Evolutionary conservation across 1,140 invertebrate species (phyloP), one percentile per base, ranked within the genome.

Genomic region (Drosophila kanapiae): DNA sequence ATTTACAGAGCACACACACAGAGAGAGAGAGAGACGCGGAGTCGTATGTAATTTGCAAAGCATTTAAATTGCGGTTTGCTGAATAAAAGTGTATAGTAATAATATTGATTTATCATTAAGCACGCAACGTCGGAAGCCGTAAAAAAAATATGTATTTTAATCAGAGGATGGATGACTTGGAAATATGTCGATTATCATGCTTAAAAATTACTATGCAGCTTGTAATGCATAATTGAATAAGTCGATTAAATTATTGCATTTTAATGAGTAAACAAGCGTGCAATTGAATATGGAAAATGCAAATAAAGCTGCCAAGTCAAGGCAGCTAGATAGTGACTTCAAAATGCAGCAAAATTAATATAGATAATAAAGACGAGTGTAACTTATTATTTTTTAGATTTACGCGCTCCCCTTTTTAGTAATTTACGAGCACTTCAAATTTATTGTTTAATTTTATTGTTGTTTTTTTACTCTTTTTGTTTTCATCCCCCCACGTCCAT

Each of bases 181-280:
- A 65, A 67, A 63, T 62, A 64, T 78, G 79, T 65, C 65, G 74
- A 43, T 77, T 62, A 78, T 57, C 43, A 49, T 49, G 58, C 38
- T 49, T 53, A 43, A n/a, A 49, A 76, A 67, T 33, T 43, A 31
- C 48, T 56, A 70, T 54, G 56, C 63, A 78, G 60, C 42, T 78
- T 64, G 71, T 77, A 65, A 67, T 67, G 72, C 60, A 80, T 79
- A 70, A 79, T 76, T 79, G 60, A 85, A 79, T 51, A 64, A 65
- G 83, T 77, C 59, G 37, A 75, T 78, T 75, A 70, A 86, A 74
- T 59, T 60, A 68, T 67, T 61, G 57, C 42, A 59, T 78, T 77
- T 80, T 72, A 80, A 74, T 78, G 75, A 78, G 75, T 70, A 37
- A 70, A 70, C 58, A 53, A 48, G 43, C 16, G 53, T 27, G 16